phyloP scores from a whole-genome alignment of 2,797 vertebrate genomes.

The Anas bahamensis region DNA sequence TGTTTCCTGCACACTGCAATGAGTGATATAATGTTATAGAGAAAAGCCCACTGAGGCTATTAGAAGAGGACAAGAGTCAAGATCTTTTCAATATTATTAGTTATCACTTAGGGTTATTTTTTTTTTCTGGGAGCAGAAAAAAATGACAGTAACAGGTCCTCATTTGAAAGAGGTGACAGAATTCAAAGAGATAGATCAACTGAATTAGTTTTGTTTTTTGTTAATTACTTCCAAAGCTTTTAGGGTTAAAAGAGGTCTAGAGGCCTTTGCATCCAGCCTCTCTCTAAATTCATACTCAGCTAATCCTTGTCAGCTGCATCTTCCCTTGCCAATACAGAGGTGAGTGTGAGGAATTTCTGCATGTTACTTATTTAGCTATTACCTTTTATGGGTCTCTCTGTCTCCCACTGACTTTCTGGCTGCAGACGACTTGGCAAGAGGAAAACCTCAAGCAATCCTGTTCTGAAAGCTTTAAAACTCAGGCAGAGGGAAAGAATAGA shows the following conservation, averaged over 20 bases:
- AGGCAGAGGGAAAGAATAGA: not conserved
- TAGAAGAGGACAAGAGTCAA: not conserved
- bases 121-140: not conserved
- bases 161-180: not conserved
- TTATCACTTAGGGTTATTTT: not conserved
- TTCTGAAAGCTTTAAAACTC: conserved; percentile 15
- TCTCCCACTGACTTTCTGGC: conserved; percentile 31
- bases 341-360: conserved; percentile 61
- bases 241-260: conserved; percentile 9
- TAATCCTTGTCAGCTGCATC: conserved; percentile 67
- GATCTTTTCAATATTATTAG: not conserved
- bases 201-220: not conserved
- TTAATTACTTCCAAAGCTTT: conserved; percentile 15
- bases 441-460: not conserved
- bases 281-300: conserved; percentile 33
- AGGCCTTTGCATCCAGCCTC: not conserved
- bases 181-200: not conserved
- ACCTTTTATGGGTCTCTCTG: conserved; percentile 59
- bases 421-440: not conserved
- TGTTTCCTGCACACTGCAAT: not conserved
- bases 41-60: not conserved
- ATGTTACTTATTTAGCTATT: conserved; percentile 49
- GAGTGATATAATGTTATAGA: not conserved
- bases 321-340: conserved; percentile 63
- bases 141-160: not conserved